Evolutionary conservation across 2,888 invertebrate genomes (phyloP), one percentile per base, ranked within the genome.

Genomic region (Clunio marinus): DNA sequence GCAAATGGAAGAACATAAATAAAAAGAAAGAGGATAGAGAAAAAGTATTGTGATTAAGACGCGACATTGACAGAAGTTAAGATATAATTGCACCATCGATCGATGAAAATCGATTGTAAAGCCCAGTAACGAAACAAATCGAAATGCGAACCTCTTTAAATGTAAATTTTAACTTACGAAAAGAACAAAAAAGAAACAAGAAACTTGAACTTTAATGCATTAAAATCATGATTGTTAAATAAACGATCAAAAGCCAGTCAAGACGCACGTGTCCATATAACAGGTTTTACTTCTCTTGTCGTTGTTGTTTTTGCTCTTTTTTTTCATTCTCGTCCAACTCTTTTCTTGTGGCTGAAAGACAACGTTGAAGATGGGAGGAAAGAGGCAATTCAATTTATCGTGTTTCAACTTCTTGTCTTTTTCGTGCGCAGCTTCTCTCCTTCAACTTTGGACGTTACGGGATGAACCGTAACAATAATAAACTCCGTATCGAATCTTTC

Each of bases 141-240:
- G 27, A 57, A 57, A n/a, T n/a, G 27, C 57, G 27, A 57, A 57
- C 57, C 27, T 57, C n/a, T 57, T 25, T 57, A 57, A 57, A 57
- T 57, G 57, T 57, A 57, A 57, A 57, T 57, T 57, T 57, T 24
- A 57, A 57, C 57, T 57, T 57, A 4, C 51, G 22, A 27, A n/a
- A 57, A 57, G 27, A 41, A 41, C 32, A 32, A 15, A 45, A 57
- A 27, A 57, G 27, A 57, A 24, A 57, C 25, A 57, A 57, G 27
- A 63, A 62, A 45, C 63, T 63, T 63, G 63, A 63, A 63, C 63
- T 63, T 60, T 63, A n/a, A 45, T 63, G 45, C 41, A 27, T 63
- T 46, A 46, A 63, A 41, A 41, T 5, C 24, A 63, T 63, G 63
- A 63, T 63, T 60, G 60, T 60, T 63, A 63, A 63, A 63, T 63